Conservation (phyloP, 2,797 vertebrate species). For the Melanotaenia nigrans region DNA sequence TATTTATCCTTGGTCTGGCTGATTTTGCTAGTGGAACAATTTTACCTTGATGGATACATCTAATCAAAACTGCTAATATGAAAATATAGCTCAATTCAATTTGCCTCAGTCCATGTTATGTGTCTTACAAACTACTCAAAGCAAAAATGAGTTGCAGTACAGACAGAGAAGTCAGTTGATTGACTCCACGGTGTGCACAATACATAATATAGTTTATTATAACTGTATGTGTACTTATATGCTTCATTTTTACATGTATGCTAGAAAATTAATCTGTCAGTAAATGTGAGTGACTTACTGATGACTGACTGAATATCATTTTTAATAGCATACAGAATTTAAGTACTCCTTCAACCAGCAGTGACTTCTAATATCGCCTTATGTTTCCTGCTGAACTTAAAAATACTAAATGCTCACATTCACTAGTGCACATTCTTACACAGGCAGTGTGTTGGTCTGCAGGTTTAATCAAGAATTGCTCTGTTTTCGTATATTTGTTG, state of each 20-base stretch:
- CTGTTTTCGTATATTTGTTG: too few species aligned
- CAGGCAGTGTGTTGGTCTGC: too few species aligned
- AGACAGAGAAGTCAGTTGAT: background rate
- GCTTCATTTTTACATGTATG: background rate
- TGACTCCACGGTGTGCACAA: background rate
- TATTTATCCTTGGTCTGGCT: background rate
- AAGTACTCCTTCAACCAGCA: background rate
- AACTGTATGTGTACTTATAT: background rate
- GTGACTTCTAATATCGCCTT: background rate
- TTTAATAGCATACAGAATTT: background rate
- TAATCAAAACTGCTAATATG: background rate
- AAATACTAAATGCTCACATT: background rate
- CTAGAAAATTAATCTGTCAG: background rate
- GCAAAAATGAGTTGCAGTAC: background rate
- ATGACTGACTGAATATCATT: background rate
- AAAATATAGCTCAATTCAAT: background rate
- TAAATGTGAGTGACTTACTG: background rate
- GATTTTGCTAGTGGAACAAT: background rate
- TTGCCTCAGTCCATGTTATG: background rate
- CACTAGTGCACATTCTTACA: background rate
- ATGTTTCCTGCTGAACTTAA: background rate
- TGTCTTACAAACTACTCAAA: background rate
- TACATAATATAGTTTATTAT: background rate
- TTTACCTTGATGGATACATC: background rate
- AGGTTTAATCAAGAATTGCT: too few species aligned